Percentiles rank a stretch among this genome's conserved stretches.
Conservation (phyloP, 1,140 invertebrate genomes). For the Atta texana region DNA sequence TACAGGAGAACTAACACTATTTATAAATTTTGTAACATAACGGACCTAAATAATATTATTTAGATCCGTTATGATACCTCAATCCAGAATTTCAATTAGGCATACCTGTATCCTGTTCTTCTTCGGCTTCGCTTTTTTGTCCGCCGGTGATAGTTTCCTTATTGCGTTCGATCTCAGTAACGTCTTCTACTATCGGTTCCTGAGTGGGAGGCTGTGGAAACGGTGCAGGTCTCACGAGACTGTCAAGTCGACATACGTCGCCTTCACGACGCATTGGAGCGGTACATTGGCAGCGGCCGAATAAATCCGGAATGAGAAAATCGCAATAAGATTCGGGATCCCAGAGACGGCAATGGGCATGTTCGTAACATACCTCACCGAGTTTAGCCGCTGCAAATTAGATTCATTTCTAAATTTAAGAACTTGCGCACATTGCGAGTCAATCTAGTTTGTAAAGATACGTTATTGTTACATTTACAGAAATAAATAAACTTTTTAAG, state of each 20-base stretch:
- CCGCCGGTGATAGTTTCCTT: constrained; percentile 57
- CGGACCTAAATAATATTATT: not conserved
- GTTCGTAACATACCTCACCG: constrained; percentile 95
- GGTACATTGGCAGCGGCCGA: constrained; percentile 94
- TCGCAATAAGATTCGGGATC: constrained; percentile 94
- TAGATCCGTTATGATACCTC: not conserved
- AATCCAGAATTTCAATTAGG: not conserved
- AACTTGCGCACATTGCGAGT: not conserved
- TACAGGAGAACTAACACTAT: not conserved
- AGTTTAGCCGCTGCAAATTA: constrained; percentile 92
- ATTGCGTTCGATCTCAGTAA: constrained; percentile 35
- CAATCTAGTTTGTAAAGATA: not conserved
- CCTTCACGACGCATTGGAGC: constrained; percentile 89
- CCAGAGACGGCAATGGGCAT: constrained; percentile 94
- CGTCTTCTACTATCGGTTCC: constrained; percentile 7
- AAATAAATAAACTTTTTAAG: not conserved
- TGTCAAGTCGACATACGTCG: constrained; percentile 86
- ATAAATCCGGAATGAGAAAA: constrained; percentile 95
- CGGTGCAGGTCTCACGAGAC: constrained; percentile 78
- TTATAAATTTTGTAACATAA: not conserved
- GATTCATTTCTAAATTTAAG: not conserved
- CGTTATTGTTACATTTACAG: not conserved
- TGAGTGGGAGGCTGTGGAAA: not conserved
- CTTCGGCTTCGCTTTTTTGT: constrained; percentile 39
- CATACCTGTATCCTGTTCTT: constrained; percentile 49